Conservation (phyloP, 2,113 vertebrate genomes). For the Apodemus sylvaticus region DNA sequence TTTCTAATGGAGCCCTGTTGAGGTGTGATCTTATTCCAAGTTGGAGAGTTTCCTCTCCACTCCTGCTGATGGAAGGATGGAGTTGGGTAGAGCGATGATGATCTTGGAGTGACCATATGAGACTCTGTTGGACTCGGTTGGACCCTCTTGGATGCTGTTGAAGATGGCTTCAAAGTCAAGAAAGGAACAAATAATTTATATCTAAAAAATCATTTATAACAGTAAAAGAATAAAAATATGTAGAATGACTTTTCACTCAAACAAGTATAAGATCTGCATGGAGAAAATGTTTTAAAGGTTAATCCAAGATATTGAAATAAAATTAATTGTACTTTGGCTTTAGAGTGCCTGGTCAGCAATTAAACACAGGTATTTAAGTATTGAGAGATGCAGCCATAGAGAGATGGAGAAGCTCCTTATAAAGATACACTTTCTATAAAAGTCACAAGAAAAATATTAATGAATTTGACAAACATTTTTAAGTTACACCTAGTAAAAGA, state of each 20-base stretch:
- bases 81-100: not conserved
- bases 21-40: conserved; percentile 24
- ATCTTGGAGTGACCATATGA: conserved; percentile 27
- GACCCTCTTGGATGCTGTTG: conserved; percentile 45
- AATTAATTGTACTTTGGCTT: not conserved
- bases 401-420: not conserved
- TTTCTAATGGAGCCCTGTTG: not conserved
- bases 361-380: not conserved
- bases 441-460: not conserved
- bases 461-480: not conserved
- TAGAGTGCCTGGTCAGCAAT: not conserved
- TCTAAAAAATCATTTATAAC: conserved; percentile 36
- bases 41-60: not conserved
- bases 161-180: conserved; percentile 55
- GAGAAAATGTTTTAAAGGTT: conserved; percentile 45
- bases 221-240: not conserved
- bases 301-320: conserved; percentile 27
- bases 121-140: conserved; percentile 43
- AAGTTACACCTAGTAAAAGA: conserved; percentile 8
- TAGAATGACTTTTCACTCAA: conserved; percentile 26
- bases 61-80: not conserved
- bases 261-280: not conserved
- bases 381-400: not conserved
- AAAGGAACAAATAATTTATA: conserved; percentile 61
- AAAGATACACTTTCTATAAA: not conserved